These are phyloP conservation scores for Achlya flavicornis DNA, from an alignment of 2,888 invertebrate species.

Conservation along the genomic window DNA sequence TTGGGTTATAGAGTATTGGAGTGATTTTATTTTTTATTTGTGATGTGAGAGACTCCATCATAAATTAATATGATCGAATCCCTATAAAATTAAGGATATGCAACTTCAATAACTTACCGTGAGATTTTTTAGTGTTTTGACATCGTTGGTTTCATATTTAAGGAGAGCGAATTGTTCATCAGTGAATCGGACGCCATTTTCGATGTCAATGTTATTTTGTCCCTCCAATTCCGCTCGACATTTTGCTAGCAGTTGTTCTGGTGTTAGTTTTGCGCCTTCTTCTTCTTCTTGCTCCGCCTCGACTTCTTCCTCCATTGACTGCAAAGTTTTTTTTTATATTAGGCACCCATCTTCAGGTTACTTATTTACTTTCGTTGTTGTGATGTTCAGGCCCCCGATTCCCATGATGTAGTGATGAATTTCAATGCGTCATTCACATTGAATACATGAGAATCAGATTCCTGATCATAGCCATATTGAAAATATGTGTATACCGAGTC, in stretches of 20 bases:
- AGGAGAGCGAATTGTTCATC: constrained; percentile 84
- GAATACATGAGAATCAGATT: too few relatives aligned
- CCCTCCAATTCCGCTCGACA: constrained; percentile 68
- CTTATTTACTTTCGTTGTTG: too few relatives aligned
- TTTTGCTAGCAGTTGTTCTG: constrained; percentile 63
- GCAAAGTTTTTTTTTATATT: constrained; percentile 15
- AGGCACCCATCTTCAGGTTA: too few relatives aligned
- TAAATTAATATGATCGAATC: too few relatives aligned
- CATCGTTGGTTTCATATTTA: constrained; percentile 85
- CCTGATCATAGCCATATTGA: too few relatives aligned
- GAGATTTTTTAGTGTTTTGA: constrained; percentile 83
- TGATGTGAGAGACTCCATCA: constrained; percentile 11
- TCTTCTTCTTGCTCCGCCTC: constrained; percentile 62
- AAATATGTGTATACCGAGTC: constrained; percentile 53
- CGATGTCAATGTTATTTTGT: constrained; percentile 69
- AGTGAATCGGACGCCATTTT: constrained; percentile 82
- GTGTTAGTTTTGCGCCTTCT: constrained; percentile 67
- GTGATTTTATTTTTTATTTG: neutral
- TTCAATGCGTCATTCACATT: too few relatives aligned
- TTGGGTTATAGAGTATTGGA: neutral
- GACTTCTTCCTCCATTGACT: constrained; percentile 73
- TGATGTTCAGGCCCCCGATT: too few relatives aligned
- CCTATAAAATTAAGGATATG: too few relatives aligned
- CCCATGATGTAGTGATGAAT: too few relatives aligned
- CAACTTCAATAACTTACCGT: constrained; percentile 71